Base-by-base conservation (phyloP, 2,888 invertebrate genomes). In the Stomorhina lunata region DNA sequence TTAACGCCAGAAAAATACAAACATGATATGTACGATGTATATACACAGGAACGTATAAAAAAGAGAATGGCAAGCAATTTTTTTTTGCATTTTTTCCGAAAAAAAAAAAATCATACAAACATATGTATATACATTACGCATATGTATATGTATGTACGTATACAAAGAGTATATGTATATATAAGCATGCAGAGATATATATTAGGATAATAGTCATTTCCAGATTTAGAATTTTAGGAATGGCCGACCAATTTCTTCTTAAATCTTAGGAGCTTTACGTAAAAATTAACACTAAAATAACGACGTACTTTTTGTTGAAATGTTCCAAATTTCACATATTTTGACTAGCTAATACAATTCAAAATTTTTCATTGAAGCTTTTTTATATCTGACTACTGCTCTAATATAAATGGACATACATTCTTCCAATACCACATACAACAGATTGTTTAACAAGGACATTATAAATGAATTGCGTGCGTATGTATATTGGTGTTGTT, bases 1-100 rank as follows among this genome's bases (percentile, higher is more conserved):
- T 89, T 88, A 89, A 89, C 88, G 87, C 86, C 84, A 81, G 66
- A 84, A 84, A 85, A 85, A 84, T 78, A 84, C 84, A 84, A 84
- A 83, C 85, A 84, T 79, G 75, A 66, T 76, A 79, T 59, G 71
- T 76, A 82, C 68, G n/a, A 59, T 45, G 2, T n/a, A 12, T n/a
- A 57, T 15, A 59, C n/a, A 17, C 7, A 50, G n/a, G 45, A 29
- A 32, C 32, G 45, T 37, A 9, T 25, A 48, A 55, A 71, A 75
- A 71, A 37, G 57, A 40, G 50, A 65, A 34, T 25, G 40, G 9
- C 12, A 50, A 50, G 48, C 32, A 17, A 32, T 55, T 25, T 25
- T 25, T 61, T 61, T 71, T 61, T 50, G 43, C 53, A 53, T n/a
- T 59, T 71, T 25, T 29, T 50, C 32, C 15, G 12, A 48, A 20